These are phyloP conservation scores for Taenioides sp. DNA, from an alignment of 2,797 vertebrate genomes.

Conservation along the genomic window DNA sequence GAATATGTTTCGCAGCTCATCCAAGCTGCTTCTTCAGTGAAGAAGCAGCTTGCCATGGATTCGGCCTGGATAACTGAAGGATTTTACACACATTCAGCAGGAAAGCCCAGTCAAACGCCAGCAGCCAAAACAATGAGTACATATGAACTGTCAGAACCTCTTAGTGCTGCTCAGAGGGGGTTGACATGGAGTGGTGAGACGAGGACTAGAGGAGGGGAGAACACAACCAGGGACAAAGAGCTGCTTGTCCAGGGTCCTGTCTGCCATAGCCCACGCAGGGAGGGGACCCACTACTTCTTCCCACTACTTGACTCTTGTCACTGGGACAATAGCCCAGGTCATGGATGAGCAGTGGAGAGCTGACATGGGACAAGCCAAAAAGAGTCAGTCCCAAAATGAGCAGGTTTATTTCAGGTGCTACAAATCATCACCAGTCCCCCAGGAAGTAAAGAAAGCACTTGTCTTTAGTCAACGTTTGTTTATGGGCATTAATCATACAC, in stretches of 20 bases:
- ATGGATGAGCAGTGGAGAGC: constrained; percentile 52
- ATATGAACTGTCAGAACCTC: constrained; percentile 33
- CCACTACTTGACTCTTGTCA: constrained; percentile 79
- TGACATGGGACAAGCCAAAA: constrained; percentile 40
- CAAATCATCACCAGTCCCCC: constrained; percentile 35
- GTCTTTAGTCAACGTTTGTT: constrained; percentile 56
- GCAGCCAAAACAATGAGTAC: constrained; percentile 47
- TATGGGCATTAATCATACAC: constrained; percentile 60
- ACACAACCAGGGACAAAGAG: constrained; percentile 74
- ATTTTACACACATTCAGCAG: constrained; percentile 15
- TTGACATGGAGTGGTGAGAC: constrained; percentile 60
- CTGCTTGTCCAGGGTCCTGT: constrained; percentile 69
- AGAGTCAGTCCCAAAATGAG: constrained; percentile 56
- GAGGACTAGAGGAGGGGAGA: constrained; percentile 67
- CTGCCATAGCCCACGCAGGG: constrained; percentile 50
- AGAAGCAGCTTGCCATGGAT: no score
- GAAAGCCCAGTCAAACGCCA: constrained; percentile 34
- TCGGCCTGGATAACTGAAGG: no score
- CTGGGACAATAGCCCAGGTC: constrained; percentile 72
- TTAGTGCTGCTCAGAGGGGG: constrained; percentile 48
- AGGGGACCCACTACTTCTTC: constrained; percentile 68
- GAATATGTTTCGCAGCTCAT: no score
- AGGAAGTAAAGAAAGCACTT: constrained; percentile 59
- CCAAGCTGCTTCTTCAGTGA: no score
- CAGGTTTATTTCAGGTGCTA: constrained; percentile 43